Percentiles rank a stretch among this genome's conserved stretches.
phyloP scores from a whole-genome alignment of 2,113 vertebrate species.

The Ameiurus melas region DNA sequence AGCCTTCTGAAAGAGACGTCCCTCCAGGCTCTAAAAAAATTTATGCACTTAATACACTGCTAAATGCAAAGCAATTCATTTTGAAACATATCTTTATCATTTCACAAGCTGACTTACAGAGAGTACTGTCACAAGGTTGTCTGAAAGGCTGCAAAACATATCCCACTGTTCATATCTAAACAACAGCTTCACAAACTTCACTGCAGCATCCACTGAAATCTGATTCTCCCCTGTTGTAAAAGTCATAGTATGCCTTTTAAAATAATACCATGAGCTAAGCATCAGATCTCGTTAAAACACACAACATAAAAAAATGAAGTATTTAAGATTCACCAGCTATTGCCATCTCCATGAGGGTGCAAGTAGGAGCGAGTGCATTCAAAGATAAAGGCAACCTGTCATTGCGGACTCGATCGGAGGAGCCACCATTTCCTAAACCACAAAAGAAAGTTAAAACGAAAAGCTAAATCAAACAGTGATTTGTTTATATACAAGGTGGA shows the following conservation, averaged over 20 bases:
- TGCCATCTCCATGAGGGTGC: conserved; percentile 66
- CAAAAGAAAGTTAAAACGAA: background rate
- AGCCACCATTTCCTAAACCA: conserved; percentile 55
- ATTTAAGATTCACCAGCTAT: conserved; percentile 58
- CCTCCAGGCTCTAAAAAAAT: conserved; percentile 72
- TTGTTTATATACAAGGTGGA: background rate
- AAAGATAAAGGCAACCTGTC: conserved; percentile 49
- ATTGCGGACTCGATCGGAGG: conserved; percentile 42
- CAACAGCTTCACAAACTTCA: conserved; percentile 86
- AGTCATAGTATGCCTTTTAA: background rate
- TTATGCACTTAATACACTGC: background rate
- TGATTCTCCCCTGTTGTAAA: conserved; percentile 70
- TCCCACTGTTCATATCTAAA: conserved; percentile 85
- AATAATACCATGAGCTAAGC: background rate
- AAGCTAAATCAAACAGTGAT: background rate
- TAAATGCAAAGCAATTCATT: background rate
- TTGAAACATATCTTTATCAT: background rate
- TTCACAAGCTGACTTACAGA: conserved; percentile 72
- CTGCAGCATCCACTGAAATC: conserved; percentile 77
- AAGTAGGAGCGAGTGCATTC: conserved; percentile 54
- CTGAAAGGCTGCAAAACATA: conserved; percentile 73
- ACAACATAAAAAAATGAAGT: background rate
- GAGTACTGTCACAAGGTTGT: conserved; percentile 73
- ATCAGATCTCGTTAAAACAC: background rate
- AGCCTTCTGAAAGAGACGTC: conserved; percentile 72